Percentiles rank a stretch among this genome's conserved stretches.
Conservation (phyloP, 2,797 vertebrate species). For the Lycodopsis pacificus region DNA sequence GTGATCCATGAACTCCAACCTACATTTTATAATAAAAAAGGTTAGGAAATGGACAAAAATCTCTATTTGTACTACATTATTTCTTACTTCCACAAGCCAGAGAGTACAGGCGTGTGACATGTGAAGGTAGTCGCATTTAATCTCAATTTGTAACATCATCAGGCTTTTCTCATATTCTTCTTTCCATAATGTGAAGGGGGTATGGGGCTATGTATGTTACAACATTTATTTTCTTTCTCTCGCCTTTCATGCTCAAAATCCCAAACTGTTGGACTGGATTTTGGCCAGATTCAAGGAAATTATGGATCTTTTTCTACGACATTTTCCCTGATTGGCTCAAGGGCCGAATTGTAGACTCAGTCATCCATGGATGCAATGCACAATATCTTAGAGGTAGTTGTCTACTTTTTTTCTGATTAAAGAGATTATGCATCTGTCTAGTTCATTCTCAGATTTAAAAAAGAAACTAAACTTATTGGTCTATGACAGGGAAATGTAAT, state of each 20-base stretch:
- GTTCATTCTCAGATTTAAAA: slow-evolving; percentile 2
- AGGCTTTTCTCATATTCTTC: background rate
- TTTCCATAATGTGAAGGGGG: background rate
- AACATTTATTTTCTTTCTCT: background rate
- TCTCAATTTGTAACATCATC: background rate
- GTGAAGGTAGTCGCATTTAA: background rate
- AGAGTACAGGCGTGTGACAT: background rate
- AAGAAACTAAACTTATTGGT: background rate
- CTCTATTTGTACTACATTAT: background rate
- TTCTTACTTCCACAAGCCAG: background rate
- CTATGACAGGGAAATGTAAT: background rate
- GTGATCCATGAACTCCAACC: background rate
- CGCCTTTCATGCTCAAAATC: slow-evolving; percentile 9
- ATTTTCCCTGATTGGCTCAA: slow-evolving; percentile 36
- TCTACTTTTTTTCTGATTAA: background rate
- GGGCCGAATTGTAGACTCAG: slow-evolving; percentile 19
- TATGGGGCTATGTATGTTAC: background rate
- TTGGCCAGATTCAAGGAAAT: slow-evolving; percentile 19
- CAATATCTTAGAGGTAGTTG: slow-evolving; percentile 24
- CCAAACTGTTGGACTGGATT: slow-evolving; percentile 21
- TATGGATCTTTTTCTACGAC: slow-evolving; percentile 17
- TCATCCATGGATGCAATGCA: slow-evolving; percentile 27
- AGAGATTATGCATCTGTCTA: background rate
- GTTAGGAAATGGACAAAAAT: background rate
- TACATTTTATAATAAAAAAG: background rate